Conservation (phyloP, 2,888 invertebrate species). For the Neuroscelio doddi region DNA sequence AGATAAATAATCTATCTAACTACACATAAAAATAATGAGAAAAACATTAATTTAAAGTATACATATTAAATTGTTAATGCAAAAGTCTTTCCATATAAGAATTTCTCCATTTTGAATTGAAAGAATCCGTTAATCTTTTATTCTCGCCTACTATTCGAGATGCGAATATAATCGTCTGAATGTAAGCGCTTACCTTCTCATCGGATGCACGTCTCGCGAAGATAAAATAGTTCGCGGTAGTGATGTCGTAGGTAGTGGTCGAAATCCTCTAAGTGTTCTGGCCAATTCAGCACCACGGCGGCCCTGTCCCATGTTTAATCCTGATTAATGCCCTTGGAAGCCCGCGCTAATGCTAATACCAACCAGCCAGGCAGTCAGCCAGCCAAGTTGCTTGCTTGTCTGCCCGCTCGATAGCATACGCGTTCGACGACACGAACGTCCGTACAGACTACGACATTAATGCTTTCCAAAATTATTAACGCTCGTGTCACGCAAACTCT, state of each 20-base stretch:
- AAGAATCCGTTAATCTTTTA: no score
- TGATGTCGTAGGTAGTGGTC: slow-evolving; percentile 15
- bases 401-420: slow-evolving; percentile 35
- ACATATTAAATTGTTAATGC: no score
- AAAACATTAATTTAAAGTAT: no score
- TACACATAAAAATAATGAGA: no score
- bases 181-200: slow-evolving; percentile 8
- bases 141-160: slow-evolving; percentile 1
- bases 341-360: slow-evolving; percentile 66
- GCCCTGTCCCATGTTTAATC: slow-evolving; percentile 62
- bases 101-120: no score
- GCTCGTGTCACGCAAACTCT: slow-evolving; percentile 28
- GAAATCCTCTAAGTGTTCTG: slow-evolving; percentile 50
- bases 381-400: slow-evolving; percentile 50
- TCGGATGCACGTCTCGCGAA: slow-evolving; percentile 10
- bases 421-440: slow-evolving; percentile 13
- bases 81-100: no score
- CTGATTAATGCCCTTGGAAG: slow-evolving; percentile 69
- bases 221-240: slow-evolving; percentile 27
- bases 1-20: no score
- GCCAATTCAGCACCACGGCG: slow-evolving; percentile 52
- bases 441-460: slow-evolving; percentile 32
- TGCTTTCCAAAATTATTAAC: slow-evolving; percentile 40
- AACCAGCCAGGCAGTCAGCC: slow-evolving; percentile 49
- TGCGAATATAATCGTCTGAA: slow-evolving; percentile 9